Base-by-base conservation (phyloP, 2,797 vertebrate species). In the Sarcoramphus papa region DNA sequence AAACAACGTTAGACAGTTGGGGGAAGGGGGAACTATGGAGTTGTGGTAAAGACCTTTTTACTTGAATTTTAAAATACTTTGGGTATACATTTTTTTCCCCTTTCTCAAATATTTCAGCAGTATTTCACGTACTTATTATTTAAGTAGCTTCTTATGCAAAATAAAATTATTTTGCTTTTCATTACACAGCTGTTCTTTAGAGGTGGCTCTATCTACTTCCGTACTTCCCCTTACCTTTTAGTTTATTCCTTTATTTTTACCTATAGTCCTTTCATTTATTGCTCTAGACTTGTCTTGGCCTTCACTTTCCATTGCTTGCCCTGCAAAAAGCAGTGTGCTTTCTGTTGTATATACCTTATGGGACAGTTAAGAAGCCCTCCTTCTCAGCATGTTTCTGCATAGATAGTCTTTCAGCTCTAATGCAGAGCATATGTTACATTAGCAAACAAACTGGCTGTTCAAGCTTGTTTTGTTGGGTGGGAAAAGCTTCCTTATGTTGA, bases 51-150 rank as follows among this genome's bases (percentile, higher is more conserved):
- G 21, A 23, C 6, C 9, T 51, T 93, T 89, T 84, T 59, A 41
- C 19, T 78, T 81, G 7, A 59, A 27, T 74, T 91, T 77, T 79
- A 63, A 88, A 51, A n/a, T 62, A 69, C 10, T 31, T 87, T 2
- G 0, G 6, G 11, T 56, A 23, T 18, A 43, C 11, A 2, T 41
- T 43, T 53, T 11, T 8, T 4, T 5, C 1, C 0, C 20, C 7
- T 22, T 64, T 86, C 14, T 79, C 15, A 92, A 80, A 14, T 68
- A 14, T 83, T 88, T 69, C 33, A 37, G 10, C 35, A 60, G 5
- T 75, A n/a, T 87, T 87, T 67, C 31, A 67, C n/a, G 17, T 79
- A n/a, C 17, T 73, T 80, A 31, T 2, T 74, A 68, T 37, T 64
- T 60, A 60, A 77, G 13, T 64, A 72, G 7, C 41, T 93, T 56